Base-by-base conservation (phyloP, 2,797 vertebrate genomes). In the Lacerta agilis region DNA sequence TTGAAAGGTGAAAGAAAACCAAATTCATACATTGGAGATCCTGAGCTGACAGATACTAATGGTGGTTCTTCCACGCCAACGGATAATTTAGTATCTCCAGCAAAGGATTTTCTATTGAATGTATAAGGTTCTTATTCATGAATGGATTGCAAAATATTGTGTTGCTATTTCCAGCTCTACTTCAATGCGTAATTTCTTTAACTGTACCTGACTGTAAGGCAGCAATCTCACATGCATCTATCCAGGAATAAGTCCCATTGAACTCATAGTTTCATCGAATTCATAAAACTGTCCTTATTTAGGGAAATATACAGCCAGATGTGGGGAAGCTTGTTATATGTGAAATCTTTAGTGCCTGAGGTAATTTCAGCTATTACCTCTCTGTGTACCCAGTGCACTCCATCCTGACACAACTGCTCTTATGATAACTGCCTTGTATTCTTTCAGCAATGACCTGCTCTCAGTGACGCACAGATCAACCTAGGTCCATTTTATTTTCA, bases 1-100 rank as follows among this genome's bases (percentile, higher is more conserved):
- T 55, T 92, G 92, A 84, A 89, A 90, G 58, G 86, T 75, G 79
- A 18, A 71, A 85, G 43, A 91, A 87, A 92, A 92, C 87, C 71
- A 1, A 79, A 92, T 82, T 4, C 43, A 75, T 89, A 89, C 86
- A 90, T 85, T 61, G 78, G n/a, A 88, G 43, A 81, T 79, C 89
- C 58, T 85, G 29, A 85, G 79, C 55, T 89, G 67, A 75, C 38
- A 90, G 78, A 27, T 69, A n/a, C n/a, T 79, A 69, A 71, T 86
- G n/a, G 72, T 83, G 79, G 75, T 81, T 91, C 6, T 64, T 92
- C 67, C 33, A 73, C 87, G 86, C 58, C 79, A 79, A 90, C 13
- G 2, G 38, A 90, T 45, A 91, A 91, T 80, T 75, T 89, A 79
- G 86, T 33, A 78, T 9, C 81, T 89, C 61, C 7, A 49, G 75